Evolutionary conservation across 2,797 vertebrate species (phyloP), one percentile per base, ranked within the genome.

Genomic region (Anniella stebbinsi): DNA sequence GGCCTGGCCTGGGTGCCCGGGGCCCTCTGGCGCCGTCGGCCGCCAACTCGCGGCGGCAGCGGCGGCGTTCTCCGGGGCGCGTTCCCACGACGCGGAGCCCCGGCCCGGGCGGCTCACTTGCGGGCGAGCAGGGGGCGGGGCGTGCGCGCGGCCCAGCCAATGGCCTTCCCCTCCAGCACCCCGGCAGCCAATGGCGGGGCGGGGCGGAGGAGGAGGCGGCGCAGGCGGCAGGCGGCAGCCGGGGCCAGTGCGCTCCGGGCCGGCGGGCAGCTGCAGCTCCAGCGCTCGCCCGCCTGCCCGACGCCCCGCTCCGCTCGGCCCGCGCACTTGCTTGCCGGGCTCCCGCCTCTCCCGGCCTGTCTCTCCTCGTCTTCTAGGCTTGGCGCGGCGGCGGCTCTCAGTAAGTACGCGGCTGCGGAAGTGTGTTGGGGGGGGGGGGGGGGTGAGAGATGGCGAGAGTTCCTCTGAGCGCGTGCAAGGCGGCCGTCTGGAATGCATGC

Each of bases 381-480:
- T 25, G 18, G 75, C 38, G 18, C 75, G 7, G 38, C 41, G 25
- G 21, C 36, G 76, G 77, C 38, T 73, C 72, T 36, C 17, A 1
- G 85, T 87, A 48, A 77, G 85, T 36, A 10, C 41, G 41, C 41
- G 30, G 51, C 2, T n/a, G n/a, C n/a, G n/a, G n/a, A n/a, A n/a
- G n/a, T n/a, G n/a, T n/a, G n/a, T n/a, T n/a, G 51, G 54, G 81
- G 60, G 38, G 67, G 9, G 6, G 18, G 63, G 5, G 18, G 1
- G 9, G 51, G 0, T 38, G 23, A n/a, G n/a, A 8, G 9, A 8
- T 1, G 38, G 57, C 30, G 12, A 51, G 80, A 0, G 88, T 2
- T 70, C 72, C 60, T 67, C 88, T 84, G 88, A 54, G 88, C 88
- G n/a, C 5, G n/a, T 41, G 88, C 88, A 84, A 57, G 63, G 81